Evolutionary conservation across 2,113 vertebrate genomes (phyloP).

Genomic region (Entelurus aequoreus): DNA sequence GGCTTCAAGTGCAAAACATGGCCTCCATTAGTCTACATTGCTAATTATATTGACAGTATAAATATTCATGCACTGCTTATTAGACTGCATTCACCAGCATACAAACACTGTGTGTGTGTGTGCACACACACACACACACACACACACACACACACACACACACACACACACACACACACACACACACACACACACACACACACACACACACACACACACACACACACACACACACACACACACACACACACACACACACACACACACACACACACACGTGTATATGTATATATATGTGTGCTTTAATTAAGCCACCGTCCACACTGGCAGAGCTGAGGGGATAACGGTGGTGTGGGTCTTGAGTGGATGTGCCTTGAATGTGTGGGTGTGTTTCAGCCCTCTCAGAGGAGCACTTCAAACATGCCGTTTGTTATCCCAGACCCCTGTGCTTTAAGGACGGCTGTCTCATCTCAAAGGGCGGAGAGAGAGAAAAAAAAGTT

Average conservation of each 20-base stretch:
- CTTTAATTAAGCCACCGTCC: slow-evolving; percentile 72
- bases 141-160: slow-evolving; percentile 47
- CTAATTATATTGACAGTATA: slow-evolving; percentile 78
- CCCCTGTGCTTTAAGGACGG: slow-evolving; percentile 70
- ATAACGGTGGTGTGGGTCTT: slow-evolving; percentile 42
- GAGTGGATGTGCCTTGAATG: slow-evolving; percentile 24
- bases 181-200: not conserved
- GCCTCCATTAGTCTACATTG: slow-evolving; percentile 69
- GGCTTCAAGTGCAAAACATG: slow-evolving; percentile 70
- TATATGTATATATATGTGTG: slow-evolving; percentile 45
- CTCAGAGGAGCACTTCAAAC: slow-evolving; percentile 77
- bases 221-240: slow-evolving; percentile 29
- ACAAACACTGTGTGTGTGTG: slow-evolving; percentile 68
- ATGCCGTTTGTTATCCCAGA: slow-evolving; percentile 73
- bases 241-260: not conserved
- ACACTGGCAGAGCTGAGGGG: slow-evolving; percentile 42
- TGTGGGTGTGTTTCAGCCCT: slow-evolving; percentile 26
- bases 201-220: slow-evolving; percentile 46
- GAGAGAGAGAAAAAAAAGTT: slow-evolving; percentile 73
- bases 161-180: not conserved
- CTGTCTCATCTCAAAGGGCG: slow-evolving; percentile 69
- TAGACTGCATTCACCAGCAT: slow-evolving; percentile 56
- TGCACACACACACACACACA: slow-evolving; percentile 62
- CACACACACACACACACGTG: not conserved
- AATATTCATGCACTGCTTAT: slow-evolving; percentile 77